Evolutionary conservation across 2,888 invertebrate species (phyloP), one percentile per base, ranked within the genome.

Genomic region (Amaurobius ferox): DNA sequence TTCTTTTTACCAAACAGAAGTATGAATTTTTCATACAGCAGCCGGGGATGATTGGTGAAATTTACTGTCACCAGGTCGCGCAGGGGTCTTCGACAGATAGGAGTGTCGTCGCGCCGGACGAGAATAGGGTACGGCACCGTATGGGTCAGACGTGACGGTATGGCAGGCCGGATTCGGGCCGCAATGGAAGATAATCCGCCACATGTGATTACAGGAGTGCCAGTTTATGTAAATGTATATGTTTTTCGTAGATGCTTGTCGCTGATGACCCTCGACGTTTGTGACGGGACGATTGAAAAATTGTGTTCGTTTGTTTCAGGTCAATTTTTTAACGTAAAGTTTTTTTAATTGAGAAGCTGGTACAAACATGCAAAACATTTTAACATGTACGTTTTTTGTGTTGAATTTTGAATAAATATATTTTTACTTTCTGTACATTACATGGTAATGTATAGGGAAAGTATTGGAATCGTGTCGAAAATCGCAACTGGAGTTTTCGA

Each of bases 21-120:
- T 55, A 55, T 55, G 55, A 55, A 55, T 55, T 55, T 55, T 55
- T 55, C 55, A 55, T 55, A 55, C 5, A 23, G 23, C 7, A 44
- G 16, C n/a, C n/a, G n/a, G 6, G 11, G 44, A 16, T 23, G 55
- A 55, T 55, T 55, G 55, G 23, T 55, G 55, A 55, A 55, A 55
- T 55, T 55, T 55, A 55, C 23, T 55, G 55, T 55, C 55, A 55
- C 55, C 55, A 55, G 55, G 55, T 55, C 23, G 55, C 55, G 11
- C n/a, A 3, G 23, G 23, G 55, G 55, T 55, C 55, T 55, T 55
- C 23, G 5, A 23, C 55, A 23, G n/a, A n/a, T n/a, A 55, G 55
- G 55, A 55, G 55, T 55, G 55, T 55, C 55, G 23, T 23, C 55
- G 55, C 55, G 55, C 11, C 55, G 23, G 55, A 55, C 55, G 55